phyloP scores from a whole-genome alignment of 2,888 invertebrate genomes.

The Synanthedon vespiformis region DNA sequence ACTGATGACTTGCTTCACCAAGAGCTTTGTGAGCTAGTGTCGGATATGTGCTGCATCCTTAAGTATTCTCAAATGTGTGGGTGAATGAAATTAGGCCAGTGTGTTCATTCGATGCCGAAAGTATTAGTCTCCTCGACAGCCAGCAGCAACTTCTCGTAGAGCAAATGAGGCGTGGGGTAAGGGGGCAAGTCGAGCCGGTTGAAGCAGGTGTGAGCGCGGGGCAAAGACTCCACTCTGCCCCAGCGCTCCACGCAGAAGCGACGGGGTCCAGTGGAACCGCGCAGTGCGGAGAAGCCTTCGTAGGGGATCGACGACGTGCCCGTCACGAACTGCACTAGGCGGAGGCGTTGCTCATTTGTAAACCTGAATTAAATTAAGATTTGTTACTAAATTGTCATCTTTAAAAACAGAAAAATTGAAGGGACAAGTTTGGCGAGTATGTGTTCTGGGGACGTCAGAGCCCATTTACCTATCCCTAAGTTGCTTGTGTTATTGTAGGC shows the following conservation, averaged over 20 bases:
- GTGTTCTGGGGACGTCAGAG: too few relatives aligned
- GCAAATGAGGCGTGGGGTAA: constrained; percentile 91
- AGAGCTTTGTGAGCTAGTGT: neutral
- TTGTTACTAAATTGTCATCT: too few relatives aligned
- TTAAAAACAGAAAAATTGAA: too few relatives aligned
- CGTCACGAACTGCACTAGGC: constrained; percentile 96
- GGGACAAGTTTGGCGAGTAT: too few relatives aligned
- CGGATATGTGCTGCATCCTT: too few relatives aligned
- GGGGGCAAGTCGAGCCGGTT: constrained; percentile 96
- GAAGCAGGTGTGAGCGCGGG: constrained; percentile 97
- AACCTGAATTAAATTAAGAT: constrained; percentile 66
- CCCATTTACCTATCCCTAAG: too few relatives aligned
- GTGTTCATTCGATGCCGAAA: constrained; percentile 89
- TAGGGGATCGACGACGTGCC: constrained; percentile 98
- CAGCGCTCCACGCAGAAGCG: constrained; percentile 98
- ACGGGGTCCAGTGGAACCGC: constrained; percentile 95
- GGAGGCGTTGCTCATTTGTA: constrained; percentile 92
- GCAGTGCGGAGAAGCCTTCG: constrained; percentile 94
- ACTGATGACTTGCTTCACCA: too few relatives aligned
- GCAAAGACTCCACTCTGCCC: constrained; percentile 94
- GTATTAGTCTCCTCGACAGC: constrained; percentile 97
- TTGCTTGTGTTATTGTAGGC: too few relatives aligned
- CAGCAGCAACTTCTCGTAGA: constrained; percentile 90
- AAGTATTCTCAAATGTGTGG: too few relatives aligned
- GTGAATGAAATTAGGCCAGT: neutral